A percentile compares a stretch with the other conserved stretches of the same genome.
Evolutionary conservation across 2,113 vertebrate genomes (phyloP).

Genomic region (Speoplatyrhinus poulsoni): DNA sequence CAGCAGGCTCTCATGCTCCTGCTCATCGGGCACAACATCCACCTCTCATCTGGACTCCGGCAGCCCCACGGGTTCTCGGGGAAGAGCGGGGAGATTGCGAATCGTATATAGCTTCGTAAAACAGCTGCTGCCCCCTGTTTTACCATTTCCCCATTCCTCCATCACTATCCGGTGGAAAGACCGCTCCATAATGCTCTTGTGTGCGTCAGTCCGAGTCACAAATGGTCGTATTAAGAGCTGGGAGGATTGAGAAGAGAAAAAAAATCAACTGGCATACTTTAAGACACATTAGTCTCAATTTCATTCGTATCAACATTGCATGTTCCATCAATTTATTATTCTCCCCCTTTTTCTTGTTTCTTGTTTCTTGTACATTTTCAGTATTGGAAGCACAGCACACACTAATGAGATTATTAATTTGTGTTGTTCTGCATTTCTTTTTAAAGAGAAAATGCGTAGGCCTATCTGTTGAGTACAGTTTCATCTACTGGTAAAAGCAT

Average conservation of each 20-base stretch:
- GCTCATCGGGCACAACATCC: slow-evolving; percentile 57
- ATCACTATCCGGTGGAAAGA: slow-evolving; percentile 9
- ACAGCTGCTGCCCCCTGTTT: slow-evolving; percentile 25
- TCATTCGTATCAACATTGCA: slow-evolving; percentile 60
- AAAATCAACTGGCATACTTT: slow-evolving; percentile 38
- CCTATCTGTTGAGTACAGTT: slow-evolving; percentile 17
- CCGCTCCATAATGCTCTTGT: slow-evolving; percentile 9
- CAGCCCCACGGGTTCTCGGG: slow-evolving; percentile 33
- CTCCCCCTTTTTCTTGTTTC: slow-evolving; percentile 28
- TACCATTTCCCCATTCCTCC: slow-evolving; percentile 19
- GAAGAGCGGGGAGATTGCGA: slow-evolving; percentile 32
- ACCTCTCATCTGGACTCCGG: slow-evolving; percentile 58
- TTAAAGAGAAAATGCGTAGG: too few relatives aligned
- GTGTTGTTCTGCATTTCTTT: background rate
- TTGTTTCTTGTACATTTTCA: slow-evolving; percentile 30
- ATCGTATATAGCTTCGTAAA: slow-evolving; percentile 14
- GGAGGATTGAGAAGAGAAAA: slow-evolving; percentile 31
- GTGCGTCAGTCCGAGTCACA: slow-evolving; percentile 49
- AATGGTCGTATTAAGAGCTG: slow-evolving; percentile 47
- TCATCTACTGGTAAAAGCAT: slow-evolving; percentile 2
- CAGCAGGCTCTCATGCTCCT: slow-evolving; percentile 57
- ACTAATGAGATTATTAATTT: slow-evolving; percentile 38
- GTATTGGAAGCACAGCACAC: slow-evolving; percentile 29
- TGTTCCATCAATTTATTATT: slow-evolving; percentile 59
- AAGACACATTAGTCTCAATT: slow-evolving; percentile 63